Evolutionary conservation across 2,113 vertebrate species (phyloP).

Genomic region (Rhea pennata): DNA sequence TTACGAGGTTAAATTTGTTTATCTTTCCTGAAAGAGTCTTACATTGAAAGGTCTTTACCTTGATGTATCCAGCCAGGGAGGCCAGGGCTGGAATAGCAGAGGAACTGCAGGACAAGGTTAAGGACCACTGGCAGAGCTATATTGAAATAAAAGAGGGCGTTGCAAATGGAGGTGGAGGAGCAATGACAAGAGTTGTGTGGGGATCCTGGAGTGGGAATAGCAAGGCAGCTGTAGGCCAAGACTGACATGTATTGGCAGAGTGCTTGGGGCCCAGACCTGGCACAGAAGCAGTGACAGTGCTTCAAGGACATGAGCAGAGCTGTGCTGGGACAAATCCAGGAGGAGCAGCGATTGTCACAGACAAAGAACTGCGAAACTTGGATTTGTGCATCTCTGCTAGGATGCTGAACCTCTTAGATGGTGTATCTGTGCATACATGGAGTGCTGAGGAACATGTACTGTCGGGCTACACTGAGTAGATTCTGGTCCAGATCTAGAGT

Average conservation of each 20-base stretch:
- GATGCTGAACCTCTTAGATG: not conserved
- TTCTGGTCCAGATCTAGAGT: not conserved
- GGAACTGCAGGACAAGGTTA: conserved; percentile 6
- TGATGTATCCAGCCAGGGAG: conserved; percentile 19
- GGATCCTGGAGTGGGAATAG: not conserved
- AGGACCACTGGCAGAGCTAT: not conserved
- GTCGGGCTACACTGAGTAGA: too few relatives aligned
- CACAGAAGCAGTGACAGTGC: not conserved
- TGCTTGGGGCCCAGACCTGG: not conserved
- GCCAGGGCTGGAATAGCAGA: conserved; percentile 16
- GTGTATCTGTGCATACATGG: fast-evolving
- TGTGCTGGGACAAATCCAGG: not conserved
- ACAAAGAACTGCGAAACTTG: not conserved
- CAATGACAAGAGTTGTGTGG: not conserved
- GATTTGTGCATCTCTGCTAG: not conserved
- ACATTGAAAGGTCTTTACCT: conserved; percentile 43
- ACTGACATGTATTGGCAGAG: conserved; percentile 27
- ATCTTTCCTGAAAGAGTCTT: conserved; percentile 47
- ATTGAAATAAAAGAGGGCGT: conserved; percentile 11
- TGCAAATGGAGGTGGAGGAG: conserved; percentile 2
- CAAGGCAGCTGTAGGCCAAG: not conserved
- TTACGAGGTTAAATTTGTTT: conserved; percentile 58
- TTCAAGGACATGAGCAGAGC: not conserved
- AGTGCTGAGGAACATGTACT: fast-evolving
- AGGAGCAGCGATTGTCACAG: not conserved